Conservation (phyloP, 2,113 vertebrate species). For the Electrona antarctica region DNA sequence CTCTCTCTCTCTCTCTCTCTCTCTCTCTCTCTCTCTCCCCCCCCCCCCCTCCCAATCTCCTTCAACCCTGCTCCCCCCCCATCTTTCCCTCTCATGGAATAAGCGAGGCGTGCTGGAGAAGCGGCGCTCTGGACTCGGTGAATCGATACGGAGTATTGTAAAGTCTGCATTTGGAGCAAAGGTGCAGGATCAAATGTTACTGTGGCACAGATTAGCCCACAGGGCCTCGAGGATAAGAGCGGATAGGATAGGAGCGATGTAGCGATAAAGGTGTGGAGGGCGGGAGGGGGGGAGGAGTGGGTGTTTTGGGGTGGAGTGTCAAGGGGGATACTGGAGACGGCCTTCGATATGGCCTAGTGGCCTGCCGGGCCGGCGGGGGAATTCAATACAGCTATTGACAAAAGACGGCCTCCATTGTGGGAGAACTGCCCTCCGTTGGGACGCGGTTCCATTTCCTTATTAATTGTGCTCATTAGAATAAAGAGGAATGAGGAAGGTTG, state of each 20-base stretch:
- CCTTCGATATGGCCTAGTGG: conserved; percentile 66
- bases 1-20: neutral
- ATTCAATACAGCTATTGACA: conserved; percentile 76
- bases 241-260: conserved; percentile 3
- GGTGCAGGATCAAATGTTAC: conserved; percentile 63
- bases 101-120: conserved; percentile 48
- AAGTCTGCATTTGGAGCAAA: conserved; percentile 60
- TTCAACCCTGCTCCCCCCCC: neutral
- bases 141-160: conserved; percentile 73
- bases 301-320: no score
- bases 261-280: conserved; percentile 13
- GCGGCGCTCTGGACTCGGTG: conserved; percentile 38
- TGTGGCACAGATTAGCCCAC: conserved; percentile 67
- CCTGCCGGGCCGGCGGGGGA: conserved; percentile 51
- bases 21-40: neutral
- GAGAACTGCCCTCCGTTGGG: conserved; percentile 60
- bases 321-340: conserved; percentile 66
- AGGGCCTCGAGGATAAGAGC: conserved; percentile 60
- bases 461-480: conserved; percentile 73
- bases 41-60: neutral
- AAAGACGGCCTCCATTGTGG: conserved; percentile 72
- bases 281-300: neutral
- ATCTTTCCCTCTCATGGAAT: conserved; percentile 34
- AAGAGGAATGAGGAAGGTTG: conserved; percentile 55
- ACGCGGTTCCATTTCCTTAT: conserved; percentile 72